Evolutionary conservation across 2,797 vertebrate species (phyloP), one percentile per base, ranked within the genome.

Genomic region (Melanotaenia nigrans): DNA sequence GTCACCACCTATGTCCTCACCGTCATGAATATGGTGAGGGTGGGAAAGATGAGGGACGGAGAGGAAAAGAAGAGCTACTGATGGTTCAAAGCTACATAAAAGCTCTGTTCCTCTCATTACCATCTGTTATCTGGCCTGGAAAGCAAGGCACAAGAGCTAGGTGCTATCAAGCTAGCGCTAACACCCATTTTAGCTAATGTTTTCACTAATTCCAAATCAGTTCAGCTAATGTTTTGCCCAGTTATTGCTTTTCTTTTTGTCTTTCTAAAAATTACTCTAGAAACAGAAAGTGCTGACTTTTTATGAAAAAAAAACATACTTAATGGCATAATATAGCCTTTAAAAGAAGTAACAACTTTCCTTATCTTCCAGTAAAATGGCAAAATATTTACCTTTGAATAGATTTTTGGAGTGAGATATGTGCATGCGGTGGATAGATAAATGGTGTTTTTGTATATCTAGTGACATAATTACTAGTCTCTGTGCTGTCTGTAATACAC

Each of bases 1-100:
- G 94, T 99, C 76, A 99, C 98, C 78, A 99, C 96, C 0, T 99
- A 99, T 63, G 94, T 99, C 74, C 95, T 99, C 79, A 99, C 98
- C 0, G 95, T 99, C 85, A 99, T 99, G 97, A 99, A 99, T 89
- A 99, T 99, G 98, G 98, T 99, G 84, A 88, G 90, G 18, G 24
- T 13, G 30, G 61, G 54, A 69, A 40, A 25, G 49, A 36, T 7
- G 12, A 54, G 62, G 70, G 57, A 68, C 65, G 38, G 63, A 35
- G 24, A 10, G 61, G 40, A 72, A 65, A 61, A 10, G 3, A 45
- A 63, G n/a, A 45, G 0, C 42, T 30, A 25, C 8, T 32, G 33
- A 18, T 38, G 0, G 3, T 56, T 8, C 9, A 57, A 11, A 13
- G 45, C 16, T 54, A 49, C 13, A 51, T 0, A 20, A 4, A 18